Percentiles rank a stretch among this genome's conserved stretches.
These are phyloP conservation scores for Xerus rutilus DNA, from an alignment of 2,797 vertebrate species.

Conservation along the genomic window DNA sequence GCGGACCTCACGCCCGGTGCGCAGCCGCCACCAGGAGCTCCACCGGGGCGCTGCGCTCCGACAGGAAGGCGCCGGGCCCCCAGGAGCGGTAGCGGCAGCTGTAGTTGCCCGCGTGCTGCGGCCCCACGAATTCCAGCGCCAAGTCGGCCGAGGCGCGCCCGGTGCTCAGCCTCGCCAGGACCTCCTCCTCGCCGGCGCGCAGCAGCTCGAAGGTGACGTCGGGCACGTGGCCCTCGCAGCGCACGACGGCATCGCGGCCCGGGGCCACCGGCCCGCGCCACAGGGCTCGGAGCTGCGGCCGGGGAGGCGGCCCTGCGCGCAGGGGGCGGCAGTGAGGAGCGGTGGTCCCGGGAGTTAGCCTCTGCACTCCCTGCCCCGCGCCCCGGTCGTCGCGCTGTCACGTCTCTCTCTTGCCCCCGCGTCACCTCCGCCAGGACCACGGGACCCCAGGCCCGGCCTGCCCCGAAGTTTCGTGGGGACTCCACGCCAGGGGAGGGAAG, in stretches of 20 bases:
- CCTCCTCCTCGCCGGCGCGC: rapidly evolving
- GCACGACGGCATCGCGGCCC: slow-evolving; percentile 17
- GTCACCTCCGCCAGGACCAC: background rate
- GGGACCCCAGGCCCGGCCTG: background rate
- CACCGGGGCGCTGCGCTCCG: slow-evolving; percentile 45
- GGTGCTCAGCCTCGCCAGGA: rapidly evolving
- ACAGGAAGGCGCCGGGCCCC: background rate
- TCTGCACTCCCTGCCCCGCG: too few species aligned
- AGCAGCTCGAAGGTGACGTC: slow-evolving; percentile 1
- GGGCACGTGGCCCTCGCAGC: background rate
- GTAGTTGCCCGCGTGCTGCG: slow-evolving; percentile 48
- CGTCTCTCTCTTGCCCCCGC: rapidly evolving
- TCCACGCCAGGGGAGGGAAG: background rate
- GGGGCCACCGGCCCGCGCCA: background rate
- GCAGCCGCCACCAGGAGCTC: slow-evolving; percentile 65
- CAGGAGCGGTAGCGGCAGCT: slow-evolving; percentile 31
- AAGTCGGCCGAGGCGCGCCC: rapidly evolving
- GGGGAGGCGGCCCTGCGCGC: slow-evolving; percentile 7
- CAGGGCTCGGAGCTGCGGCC: slow-evolving; percentile 44
- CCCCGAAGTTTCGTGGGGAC: background rate
- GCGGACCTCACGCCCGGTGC: background rate
- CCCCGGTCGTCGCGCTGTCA: rapidly evolving
- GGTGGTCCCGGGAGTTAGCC: too few species aligned
- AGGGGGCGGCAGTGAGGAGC: rapidly evolving
- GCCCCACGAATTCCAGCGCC: slow-evolving; percentile 16